Evolutionary conservation across 1,140 invertebrate genomes (phyloP).

Genomic region (Drosophila miranda): DNA sequence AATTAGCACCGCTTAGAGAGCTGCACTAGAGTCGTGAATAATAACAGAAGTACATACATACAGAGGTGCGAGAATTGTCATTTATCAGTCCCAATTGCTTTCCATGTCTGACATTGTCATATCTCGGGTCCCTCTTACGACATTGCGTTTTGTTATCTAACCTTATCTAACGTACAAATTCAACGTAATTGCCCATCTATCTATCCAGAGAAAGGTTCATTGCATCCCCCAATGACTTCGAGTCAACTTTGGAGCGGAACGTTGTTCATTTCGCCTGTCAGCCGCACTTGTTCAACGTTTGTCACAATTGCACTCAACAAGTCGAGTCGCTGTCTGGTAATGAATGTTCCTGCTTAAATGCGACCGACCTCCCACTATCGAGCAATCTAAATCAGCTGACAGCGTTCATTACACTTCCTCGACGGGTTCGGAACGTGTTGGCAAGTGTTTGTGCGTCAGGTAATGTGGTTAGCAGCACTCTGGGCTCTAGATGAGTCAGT

Average conservation of each 20-base stretch:
- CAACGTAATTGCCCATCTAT: conserved; percentile 8
- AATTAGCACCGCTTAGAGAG: conserved; percentile 12
- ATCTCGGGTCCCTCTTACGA: not conserved
- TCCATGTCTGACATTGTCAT: not conserved
- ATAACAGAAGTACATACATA: not conserved
- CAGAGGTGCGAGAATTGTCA: not conserved
- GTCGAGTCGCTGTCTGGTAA: conserved; percentile 21
- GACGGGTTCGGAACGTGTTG: conserved; percentile 10
- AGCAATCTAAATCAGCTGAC: conserved; percentile 36
- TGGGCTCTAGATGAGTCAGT: conserved; percentile 24
- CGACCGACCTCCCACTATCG: conserved; percentile 15
- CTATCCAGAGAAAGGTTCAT: conserved; percentile 6
- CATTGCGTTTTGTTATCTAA: conserved; percentile 27
- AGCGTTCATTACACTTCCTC: conserved; percentile 44
- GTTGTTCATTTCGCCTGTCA: conserved; percentile 32
- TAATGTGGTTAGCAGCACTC: conserved; percentile 9
- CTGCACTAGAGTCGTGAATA: not conserved
- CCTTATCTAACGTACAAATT: conserved; percentile 20
- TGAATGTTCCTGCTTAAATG: conserved; percentile 36
- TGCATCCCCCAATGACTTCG: conserved; percentile 1
- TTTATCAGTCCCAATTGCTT: conserved; percentile 1
- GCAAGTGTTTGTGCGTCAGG: not conserved
- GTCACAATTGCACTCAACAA: conserved; percentile 11
- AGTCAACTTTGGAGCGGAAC: not conserved
- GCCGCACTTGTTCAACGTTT: conserved; percentile 21